Evolutionary conservation across 2,113 vertebrate species (phyloP).

Genomic region (Climacteris rufus): DNA sequence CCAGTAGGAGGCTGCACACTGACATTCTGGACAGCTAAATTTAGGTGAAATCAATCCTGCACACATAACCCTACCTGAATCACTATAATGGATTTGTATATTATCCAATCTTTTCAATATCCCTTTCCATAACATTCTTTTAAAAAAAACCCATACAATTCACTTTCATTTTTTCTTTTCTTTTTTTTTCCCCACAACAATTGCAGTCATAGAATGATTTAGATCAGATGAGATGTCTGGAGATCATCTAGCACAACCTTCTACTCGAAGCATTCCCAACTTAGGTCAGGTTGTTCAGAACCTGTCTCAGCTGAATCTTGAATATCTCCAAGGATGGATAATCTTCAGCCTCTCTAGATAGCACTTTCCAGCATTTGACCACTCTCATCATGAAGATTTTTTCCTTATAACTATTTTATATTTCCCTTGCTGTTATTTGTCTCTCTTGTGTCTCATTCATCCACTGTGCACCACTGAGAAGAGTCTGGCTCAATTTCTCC

Average conservation of each 20-base stretch:
- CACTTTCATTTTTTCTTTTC: background rate
- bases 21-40: background rate
- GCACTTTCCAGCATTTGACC: background rate
- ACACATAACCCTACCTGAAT: background rate
- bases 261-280: background rate
- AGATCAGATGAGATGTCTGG: background rate
- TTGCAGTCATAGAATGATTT: background rate
- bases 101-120: background rate
- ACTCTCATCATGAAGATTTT: background rate
- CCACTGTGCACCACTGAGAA: background rate
- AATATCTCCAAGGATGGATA: background rate
- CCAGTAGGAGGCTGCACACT: background rate
- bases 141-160: background rate
- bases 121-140: background rate
- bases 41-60: background rate
- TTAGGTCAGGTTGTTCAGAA: background rate
- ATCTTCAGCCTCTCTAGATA: background rate
- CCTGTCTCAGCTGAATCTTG: background rate
- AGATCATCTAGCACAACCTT: background rate
- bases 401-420: background rate
- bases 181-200: background rate
- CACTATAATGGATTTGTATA: background rate
- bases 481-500: background rate
- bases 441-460: constrained; percentile 5
- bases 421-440: background rate